These are phyloP conservation scores for Tetraodon nigroviridis DNA, from an alignment of 2,113 vertebrate genomes.

Conservation along the genomic window DNA sequence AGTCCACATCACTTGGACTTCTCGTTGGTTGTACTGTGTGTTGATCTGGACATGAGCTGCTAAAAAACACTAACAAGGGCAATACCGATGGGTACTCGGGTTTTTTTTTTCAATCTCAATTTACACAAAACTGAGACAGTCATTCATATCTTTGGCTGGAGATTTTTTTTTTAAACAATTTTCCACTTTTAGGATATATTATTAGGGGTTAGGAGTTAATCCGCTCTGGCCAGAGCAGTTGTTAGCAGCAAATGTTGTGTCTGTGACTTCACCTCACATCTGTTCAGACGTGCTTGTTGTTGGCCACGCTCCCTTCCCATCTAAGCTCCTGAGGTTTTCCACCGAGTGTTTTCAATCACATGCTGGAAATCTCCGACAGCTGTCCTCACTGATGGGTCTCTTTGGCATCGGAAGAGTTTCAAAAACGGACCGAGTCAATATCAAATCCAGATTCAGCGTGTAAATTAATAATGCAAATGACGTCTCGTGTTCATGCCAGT, in stretches of 20 bases:
- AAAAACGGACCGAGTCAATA: neutral
- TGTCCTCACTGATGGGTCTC: slow-evolving; percentile 8
- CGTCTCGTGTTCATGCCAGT: no score
- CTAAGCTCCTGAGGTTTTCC: slow-evolving; percentile 2
- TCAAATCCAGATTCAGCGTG: neutral
- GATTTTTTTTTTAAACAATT: no score
- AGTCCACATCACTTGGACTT: slow-evolving; percentile 29
- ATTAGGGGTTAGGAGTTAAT: no score
- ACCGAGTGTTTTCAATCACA: slow-evolving; percentile 3
- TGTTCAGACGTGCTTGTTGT: slow-evolving; percentile 4
- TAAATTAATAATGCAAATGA: neutral
- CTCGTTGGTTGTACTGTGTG: neutral
- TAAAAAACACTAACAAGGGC: no score
- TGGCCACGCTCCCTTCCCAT: slow-evolving; percentile 1
- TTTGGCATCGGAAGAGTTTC: neutral
- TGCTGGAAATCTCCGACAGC: slow-evolving; percentile 16
- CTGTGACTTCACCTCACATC: slow-evolving; percentile 24
- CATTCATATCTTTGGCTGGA: no score
- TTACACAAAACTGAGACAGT: no score
- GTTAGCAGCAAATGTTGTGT: slow-evolving; percentile 30
- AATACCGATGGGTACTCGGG: no score
- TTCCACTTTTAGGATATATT: neutral
- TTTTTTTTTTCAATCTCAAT: no score
- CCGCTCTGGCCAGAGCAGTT: slow-evolving; percentile 28
- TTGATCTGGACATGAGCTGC: no score